Conservation (phyloP, 2,113 vertebrate genomes). For the Diglossa brunneiventris region DNA sequence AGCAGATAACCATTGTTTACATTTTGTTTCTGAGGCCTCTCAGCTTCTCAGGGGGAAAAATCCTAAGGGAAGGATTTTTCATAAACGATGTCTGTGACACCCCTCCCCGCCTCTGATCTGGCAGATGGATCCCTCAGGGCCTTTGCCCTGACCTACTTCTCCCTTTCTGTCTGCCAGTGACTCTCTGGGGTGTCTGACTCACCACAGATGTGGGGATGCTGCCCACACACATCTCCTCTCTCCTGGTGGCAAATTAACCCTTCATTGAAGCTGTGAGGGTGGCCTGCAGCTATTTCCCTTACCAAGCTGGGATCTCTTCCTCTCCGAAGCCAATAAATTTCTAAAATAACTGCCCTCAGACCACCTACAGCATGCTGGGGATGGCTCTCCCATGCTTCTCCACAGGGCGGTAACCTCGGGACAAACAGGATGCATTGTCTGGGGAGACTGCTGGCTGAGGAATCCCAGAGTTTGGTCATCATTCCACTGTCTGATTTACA, state of each 20-base stretch:
- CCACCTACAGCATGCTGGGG: background rate
- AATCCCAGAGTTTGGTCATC: background rate
- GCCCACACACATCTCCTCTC: background rate
- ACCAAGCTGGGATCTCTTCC: background rate
- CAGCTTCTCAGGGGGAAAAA: too few relatives aligned
- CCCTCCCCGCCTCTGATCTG: fast-evolving
- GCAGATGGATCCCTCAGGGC: background rate
- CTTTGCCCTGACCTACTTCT: slow-evolving; percentile 1
- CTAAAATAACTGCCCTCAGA: background rate
- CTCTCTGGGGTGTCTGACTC: background rate
- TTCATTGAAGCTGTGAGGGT: background rate
- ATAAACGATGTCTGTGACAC: too few relatives aligned
- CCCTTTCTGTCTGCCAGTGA: background rate
- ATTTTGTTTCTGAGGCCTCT: too few relatives aligned
- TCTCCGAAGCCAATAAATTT: background rate
- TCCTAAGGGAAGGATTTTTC: too few relatives aligned
- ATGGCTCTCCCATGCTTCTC: background rate
- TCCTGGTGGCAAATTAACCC: background rate
- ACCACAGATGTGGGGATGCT: background rate
- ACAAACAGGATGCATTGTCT: background rate
- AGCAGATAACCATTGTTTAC: too few relatives aligned
- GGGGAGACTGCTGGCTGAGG: background rate
- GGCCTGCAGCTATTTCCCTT: background rate
- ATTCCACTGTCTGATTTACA: background rate
- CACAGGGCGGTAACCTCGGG: background rate